These are phyloP conservation scores for Smittia aterrima DNA, from an alignment of 2,888 invertebrate species.

Conservation along the genomic window DNA sequence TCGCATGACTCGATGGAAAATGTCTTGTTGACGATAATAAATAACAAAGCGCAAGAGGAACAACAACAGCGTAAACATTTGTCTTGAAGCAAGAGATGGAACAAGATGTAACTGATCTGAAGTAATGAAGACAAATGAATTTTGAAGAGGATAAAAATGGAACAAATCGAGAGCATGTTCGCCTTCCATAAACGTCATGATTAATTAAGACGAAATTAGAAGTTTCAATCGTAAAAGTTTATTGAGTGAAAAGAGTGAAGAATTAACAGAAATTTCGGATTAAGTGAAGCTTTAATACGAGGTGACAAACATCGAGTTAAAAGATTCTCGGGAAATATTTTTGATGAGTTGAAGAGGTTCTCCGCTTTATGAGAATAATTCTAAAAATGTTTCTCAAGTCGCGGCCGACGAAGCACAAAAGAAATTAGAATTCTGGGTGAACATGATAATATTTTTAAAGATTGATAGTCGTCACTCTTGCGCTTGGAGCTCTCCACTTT, in stretches of 20 bases:
- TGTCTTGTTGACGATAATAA: background rate
- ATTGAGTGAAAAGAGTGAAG: constrained; percentile 26
- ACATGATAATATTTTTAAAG: no score
- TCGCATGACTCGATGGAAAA: background rate
- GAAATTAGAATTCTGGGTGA: background rate
- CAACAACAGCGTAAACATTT: background rate
- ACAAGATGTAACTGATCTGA: constrained; percentile 31
- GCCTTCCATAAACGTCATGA: constrained; percentile 33
- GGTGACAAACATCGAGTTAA: constrained; percentile 12
- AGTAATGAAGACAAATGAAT: constrained; percentile 35
- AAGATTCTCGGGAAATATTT: background rate
- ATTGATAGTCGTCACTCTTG: no score
- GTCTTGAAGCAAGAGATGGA: constrained; percentile 4
- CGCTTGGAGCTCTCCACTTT: no score
- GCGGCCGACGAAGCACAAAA: background rate
- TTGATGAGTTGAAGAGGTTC: background rate
- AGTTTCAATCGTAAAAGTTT: constrained; percentile 11
- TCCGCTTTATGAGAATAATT: background rate
- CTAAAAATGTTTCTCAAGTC: background rate
- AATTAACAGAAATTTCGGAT: constrained; percentile 7
- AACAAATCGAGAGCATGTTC: constrained; percentile 28
- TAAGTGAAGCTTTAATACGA: background rate
- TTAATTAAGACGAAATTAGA: constrained; percentile 30
- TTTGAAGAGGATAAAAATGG: background rate
- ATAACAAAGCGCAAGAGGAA: background rate